Evolutionary conservation across 2,113 vertebrate species (phyloP).

Genomic region (Pitta sordida): DNA sequence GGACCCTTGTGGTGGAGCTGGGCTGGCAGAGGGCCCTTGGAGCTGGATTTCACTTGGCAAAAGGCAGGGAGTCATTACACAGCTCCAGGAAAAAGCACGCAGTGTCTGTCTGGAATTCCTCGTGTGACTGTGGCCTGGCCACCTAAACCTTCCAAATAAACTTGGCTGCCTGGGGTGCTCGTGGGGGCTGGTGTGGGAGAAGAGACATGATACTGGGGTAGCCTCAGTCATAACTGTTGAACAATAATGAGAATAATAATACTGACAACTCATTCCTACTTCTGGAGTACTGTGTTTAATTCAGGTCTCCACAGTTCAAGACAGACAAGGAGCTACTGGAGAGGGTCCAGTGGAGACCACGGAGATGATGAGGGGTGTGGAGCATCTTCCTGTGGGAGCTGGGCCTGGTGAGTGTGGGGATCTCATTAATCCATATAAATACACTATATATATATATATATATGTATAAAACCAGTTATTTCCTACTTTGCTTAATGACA

Average conservation of each 20-base stretch:
- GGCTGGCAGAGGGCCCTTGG: background rate
- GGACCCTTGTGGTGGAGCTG: background rate
- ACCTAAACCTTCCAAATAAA: background rate
- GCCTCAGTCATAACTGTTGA: background rate
- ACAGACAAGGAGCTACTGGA: background rate
- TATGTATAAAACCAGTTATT: background rate
- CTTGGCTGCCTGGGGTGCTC: background rate
- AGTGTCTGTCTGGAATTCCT: background rate
- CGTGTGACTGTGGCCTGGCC: background rate
- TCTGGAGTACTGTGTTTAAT: background rate
- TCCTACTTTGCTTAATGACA: background rate
- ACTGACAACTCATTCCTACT: too few relatives aligned
- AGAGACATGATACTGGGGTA: accelerated
- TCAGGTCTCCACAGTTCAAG: background rate
- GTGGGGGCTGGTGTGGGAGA: background rate
- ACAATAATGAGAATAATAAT: too few relatives aligned
- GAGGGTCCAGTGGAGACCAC: background rate
- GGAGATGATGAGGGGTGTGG: background rate
- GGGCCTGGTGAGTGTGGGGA: background rate
- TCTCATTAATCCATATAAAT: background rate
- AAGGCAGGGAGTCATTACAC: background rate
- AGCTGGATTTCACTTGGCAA: accelerated
- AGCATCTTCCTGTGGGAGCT: background rate
- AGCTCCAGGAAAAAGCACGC: background rate
- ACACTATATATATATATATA: too few relatives aligned